Evolutionary conservation across 1,140 invertebrate genomes (phyloP), one percentile per base, ranked within the genome.

Genomic region (Neomicropteryx cornuta): DNA sequence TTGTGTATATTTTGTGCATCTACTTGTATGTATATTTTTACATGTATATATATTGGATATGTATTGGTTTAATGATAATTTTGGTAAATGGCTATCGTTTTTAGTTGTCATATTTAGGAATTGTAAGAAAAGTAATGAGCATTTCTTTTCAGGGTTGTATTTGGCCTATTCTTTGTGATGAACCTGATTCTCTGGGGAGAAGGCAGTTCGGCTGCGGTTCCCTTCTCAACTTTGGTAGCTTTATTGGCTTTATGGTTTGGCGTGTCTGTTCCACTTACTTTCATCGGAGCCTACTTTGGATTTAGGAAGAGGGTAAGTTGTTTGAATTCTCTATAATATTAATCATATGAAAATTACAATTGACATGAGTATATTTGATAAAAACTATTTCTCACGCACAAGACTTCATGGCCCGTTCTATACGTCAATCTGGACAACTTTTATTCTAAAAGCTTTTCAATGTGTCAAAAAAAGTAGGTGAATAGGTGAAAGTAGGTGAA

Each of bases 171-270:
- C 70, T 97, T 99, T 59, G 68, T 95, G 8, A 84, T 98, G 77
- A 99, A 99, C 64, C 69, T 97, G 33, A 81, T 99, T 32, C 71
- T 99, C 32, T 98, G 94, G 94, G 80, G 75, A 13, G 87, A 97
- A 55, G 84, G 81, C 22, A 96, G 91, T 49, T 97, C 92, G 28
- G 95, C 92, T 4, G 90, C 95, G 22, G 81, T 98, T 14, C 94
- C 96, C 4, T 99, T 99, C 67, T 87, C 87, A 20, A 98, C 95
- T n/a, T 68, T 99, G n/a, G 60, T 98, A 22, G 94, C 91, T n/a
- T 71, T 99, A 21, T 66, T 99, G 32, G 87, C 91, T 2, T 72
- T 99, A 4, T 99, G 96, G 96, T 92, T 97, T 64, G 82, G 93
- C 39, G 88, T 99, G n/a, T 97, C 94, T 2, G 87, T 97, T 24